Base-by-base conservation (phyloP, 2,888 invertebrate genomes). In the Eulithis testata region DNA sequence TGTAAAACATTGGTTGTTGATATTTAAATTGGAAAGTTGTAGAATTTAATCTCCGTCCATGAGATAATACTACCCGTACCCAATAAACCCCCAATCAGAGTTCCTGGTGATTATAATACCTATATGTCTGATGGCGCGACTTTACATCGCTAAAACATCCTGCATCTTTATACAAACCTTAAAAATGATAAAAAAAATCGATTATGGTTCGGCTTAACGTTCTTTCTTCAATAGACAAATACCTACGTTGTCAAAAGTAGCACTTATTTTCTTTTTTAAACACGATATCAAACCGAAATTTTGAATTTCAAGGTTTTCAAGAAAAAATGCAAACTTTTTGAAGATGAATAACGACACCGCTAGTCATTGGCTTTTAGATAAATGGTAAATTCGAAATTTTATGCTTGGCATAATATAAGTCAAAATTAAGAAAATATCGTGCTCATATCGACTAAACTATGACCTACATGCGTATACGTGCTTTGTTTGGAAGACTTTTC, bases 11-110 rank as follows among this genome's bases (percentile, higher is more conserved):
- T 21, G 21, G 21, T 21, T 55, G 57, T 60, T 70, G n/a, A 36
- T 60, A 31, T 60, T 63, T 65, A 31, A 50, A 62, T 66, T 67
- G 57, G 53, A 65, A 66, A 71, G 69, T 65, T 75, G 76, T 81
- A 79, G 27, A 27, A 21, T 75, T 71, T 81, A 78, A 81, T 85
- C 83, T 90, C 90, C 90, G 90, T 90, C 90, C 89, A 89, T 83
- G 85, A 84, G 81, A 82, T 82, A 75, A 74, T 73, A 75, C 75
- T 70, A 73, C 70, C 72, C 73, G 66, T 70, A 73, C 70, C 72
- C 73, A 66, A 57, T 12, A 66, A 69, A 44, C 44, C 67, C 67
- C 57, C 60, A 66, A 73, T 59, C 36, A 47, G 50, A 68, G 63
- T 70, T 66, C 68, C 66, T 64, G 40, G 12, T 65, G 45, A 40